phyloP scores from a whole-genome alignment of 1,140 invertebrate species.

The Leptinotarsa lineolata region DNA sequence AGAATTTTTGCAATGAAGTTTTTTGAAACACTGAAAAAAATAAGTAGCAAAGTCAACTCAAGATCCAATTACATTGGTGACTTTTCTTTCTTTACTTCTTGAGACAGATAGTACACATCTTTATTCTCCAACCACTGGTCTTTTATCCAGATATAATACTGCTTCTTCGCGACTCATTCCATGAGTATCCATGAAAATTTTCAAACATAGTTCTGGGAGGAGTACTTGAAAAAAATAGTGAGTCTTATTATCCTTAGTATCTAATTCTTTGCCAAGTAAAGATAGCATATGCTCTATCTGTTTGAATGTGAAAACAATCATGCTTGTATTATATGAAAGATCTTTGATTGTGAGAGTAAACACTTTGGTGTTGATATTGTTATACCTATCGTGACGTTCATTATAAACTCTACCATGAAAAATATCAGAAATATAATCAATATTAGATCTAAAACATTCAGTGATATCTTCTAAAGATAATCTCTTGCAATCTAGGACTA shows the following conservation, averaged over 20 bases:
- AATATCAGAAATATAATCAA: constrained; percentile 31
- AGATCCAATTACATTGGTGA: too few relatives aligned
- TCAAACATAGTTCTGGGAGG: constrained; percentile 44
- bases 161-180: constrained; percentile 34
- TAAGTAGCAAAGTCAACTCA: too few relatives aligned
- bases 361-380: constrained; percentile 12
- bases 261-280: constrained; percentile 36
- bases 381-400: constrained; percentile 36
- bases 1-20: too few relatives aligned
- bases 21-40: too few relatives aligned
- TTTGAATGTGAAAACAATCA: constrained; percentile 38
- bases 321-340: constrained; percentile 41
- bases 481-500: constrained; percentile 40
- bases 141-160: constrained; percentile 33
- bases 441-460: constrained; percentile 31
- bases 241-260: constrained; percentile 31
- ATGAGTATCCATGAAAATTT: constrained; percentile 44
- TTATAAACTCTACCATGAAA: constrained; percentile 31
- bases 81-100: too few relatives aligned
- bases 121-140: constrained; percentile 25
- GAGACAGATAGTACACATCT: background rate
- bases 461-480: constrained; percentile 32
- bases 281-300: constrained; percentile 35
- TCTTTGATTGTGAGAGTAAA: constrained; percentile 25
- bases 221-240: constrained; percentile 46